Evolutionary conservation across 1,140 invertebrate genomes (phyloP), one percentile per base, ranked within the genome.

Genomic region (Schlechtendalia chinensis): DNA sequence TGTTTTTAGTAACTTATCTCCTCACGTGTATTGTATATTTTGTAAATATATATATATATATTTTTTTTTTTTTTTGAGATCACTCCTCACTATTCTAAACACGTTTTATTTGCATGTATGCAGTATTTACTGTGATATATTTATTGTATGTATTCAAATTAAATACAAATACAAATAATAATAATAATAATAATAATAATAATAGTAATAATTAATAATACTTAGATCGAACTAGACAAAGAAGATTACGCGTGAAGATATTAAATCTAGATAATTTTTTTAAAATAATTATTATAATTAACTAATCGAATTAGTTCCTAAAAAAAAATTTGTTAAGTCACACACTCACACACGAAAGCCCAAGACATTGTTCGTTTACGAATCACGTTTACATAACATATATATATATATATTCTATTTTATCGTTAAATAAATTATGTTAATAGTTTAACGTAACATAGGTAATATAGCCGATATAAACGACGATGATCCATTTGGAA

Each of bases 81-180:
- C 17, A 72, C 32, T 39, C 32, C 45, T 58, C 58, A 61, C 75
- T 79, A 79, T 79, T 79, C 39, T 79, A 45, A 77, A 53, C 22
- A 50, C 24, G 12, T 53, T 77, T 77, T 63, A 63, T 29, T 79
- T 79, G 75, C 75, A 79, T 79, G 75, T 17, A 61, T 79, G 72
- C 72, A 59, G 72, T 63, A 79, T 63, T 79, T 79, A 79, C 75
- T 79, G 75, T 79, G 75, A 79, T 79, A 79, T 63, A 79, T 63
- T 79, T 79, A 79, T 79, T 79, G 56, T 63, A 50, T 17, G 22
- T 61, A 79, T 61, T 61, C 14, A 58, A 63, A 79, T 45, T 45
- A 24, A 79, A 79, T 22, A 45, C 17, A 47, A 22, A 45, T 75
- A 39, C 3, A 4, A 39, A 39, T 58, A 72, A 54, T 32, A 56